Evolutionary conservation across 2,113 vertebrate species (phyloP).

Genomic region (Ammodytes dubius): DNA sequence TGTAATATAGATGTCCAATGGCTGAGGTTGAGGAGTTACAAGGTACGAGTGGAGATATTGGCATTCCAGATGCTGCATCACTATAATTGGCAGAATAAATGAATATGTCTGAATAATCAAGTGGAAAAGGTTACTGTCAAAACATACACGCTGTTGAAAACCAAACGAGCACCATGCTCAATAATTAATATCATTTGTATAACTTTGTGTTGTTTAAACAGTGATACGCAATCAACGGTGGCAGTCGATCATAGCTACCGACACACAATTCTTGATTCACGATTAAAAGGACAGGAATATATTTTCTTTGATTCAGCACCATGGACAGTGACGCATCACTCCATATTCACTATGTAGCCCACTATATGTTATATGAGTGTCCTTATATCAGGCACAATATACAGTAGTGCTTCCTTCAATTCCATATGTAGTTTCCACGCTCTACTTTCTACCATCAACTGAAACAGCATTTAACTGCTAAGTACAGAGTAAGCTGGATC

Average conservation of each 20-base stretch:
- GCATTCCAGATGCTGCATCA: slow-evolving; percentile 54
- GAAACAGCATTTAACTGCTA: too few species aligned
- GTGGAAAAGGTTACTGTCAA: slow-evolving; percentile 48
- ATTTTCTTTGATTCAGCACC: neutral
- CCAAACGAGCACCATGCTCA: neutral
- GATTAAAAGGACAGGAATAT: neutral
- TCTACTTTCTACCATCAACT: too few species aligned
- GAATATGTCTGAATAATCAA: slow-evolving; percentile 61
- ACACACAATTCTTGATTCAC: neutral
- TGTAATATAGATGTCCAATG: slow-evolving; percentile 54
- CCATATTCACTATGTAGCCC: too few species aligned
- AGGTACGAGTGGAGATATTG: slow-evolving; percentile 38
- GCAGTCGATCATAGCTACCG: neutral
- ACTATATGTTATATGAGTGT: too few species aligned
- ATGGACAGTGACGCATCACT: neutral
- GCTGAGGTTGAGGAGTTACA: slow-evolving; percentile 46
- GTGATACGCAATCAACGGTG: too few species aligned
- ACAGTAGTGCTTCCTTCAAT: too few species aligned
- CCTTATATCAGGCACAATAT: too few species aligned
- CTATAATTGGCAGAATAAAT: slow-evolving; percentile 70
- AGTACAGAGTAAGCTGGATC: too few species aligned
- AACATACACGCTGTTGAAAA: slow-evolving; percentile 29
- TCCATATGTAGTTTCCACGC: too few species aligned
- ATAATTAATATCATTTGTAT: too few species aligned
- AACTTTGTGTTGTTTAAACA: neutral